phyloP scores from a whole-genome alignment of 2,797 vertebrate genomes.

The Smutsia gigantea region DNA sequence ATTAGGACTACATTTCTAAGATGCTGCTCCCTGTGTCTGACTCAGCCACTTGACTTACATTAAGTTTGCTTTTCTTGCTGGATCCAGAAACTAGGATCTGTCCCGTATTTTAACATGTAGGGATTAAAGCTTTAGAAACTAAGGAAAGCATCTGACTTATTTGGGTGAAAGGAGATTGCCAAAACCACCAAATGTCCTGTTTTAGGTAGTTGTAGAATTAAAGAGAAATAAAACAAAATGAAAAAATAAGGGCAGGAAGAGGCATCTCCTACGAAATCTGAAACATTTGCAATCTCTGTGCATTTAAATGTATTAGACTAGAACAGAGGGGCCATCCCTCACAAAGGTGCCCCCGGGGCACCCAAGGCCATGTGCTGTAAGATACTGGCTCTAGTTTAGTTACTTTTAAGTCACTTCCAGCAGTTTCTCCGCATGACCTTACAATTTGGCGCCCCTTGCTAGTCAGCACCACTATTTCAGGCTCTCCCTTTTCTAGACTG shows the following conservation, averaged over 20 bases:
- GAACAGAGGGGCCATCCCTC: not conserved
- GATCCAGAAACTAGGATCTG: not conserved
- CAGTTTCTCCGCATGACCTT: slow-evolving; percentile 53
- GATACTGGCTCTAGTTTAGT: not conserved
- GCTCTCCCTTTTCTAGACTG: slow-evolving; percentile 43
- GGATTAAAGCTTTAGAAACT: slow-evolving; percentile 18
- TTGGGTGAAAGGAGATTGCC: not conserved
- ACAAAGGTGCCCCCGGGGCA: not conserved
- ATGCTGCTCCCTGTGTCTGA: not conserved
- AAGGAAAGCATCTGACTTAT: not conserved
- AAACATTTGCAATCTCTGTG: not conserved
- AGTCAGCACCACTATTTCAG: not conserved
- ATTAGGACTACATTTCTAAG: not conserved
- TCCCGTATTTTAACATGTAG: not conserved
- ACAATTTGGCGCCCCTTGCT: slow-evolving; percentile 23
- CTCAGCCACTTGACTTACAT: not conserved
- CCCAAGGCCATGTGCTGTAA: slow-evolving; percentile 34
- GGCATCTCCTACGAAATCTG: not conserved
- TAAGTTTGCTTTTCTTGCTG: slow-evolving; percentile 8
- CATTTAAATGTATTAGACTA: not conserved
- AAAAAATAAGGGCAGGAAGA: not conserved
- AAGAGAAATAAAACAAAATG: not conserved
- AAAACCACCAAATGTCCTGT: not conserved
- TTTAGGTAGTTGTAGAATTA: not conserved
- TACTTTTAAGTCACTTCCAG: slow-evolving; percentile 22